phyloP scores from a whole-genome alignment of 1,140 invertebrate species.

The Heliconius himera region DNA sequence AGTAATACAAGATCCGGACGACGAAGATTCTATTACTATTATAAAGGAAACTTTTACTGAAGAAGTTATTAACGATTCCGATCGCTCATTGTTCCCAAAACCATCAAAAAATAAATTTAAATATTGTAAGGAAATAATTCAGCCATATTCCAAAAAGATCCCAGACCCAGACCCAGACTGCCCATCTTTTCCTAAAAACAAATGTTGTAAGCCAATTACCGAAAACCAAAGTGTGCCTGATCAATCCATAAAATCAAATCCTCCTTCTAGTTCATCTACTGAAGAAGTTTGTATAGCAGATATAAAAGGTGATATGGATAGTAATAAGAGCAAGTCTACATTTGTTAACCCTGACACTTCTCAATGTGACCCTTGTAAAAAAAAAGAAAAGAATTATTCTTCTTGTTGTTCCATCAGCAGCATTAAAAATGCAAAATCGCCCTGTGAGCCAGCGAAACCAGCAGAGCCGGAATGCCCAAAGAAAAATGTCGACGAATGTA shows the following conservation, averaged over 20 bases:
- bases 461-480: conserved; percentile 28
- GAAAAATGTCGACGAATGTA: conserved; percentile 25
- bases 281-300: conserved; percentile 19
- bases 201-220: not conserved
- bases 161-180: conserved; percentile 34
- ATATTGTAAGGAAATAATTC: conserved; percentile 56
- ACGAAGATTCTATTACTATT: conserved; percentile 38
- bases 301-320: conserved; percentile 1
- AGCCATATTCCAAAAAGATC: conserved; percentile 34
- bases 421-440: conserved; percentile 8
- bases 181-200: conserved; percentile 11
- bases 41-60: conserved; percentile 51
- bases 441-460: conserved; percentile 23
- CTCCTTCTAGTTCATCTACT: not conserved
- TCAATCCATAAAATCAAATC: not conserved
- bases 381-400: conserved; percentile 23
- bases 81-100: conserved; percentile 25
- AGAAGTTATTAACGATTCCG: conserved; percentile 39
- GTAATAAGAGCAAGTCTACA: conserved; percentile 20
- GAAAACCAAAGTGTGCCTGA: not conserved
- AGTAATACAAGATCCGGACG: conserved; percentile 47
- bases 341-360: conserved; percentile 28
- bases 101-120: conserved; percentile 41
- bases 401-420: not conserved
- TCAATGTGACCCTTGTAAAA: conserved; percentile 1